Base-by-base conservation (phyloP, 2,797 vertebrate species). In the Clarias pachynema region DNA sequence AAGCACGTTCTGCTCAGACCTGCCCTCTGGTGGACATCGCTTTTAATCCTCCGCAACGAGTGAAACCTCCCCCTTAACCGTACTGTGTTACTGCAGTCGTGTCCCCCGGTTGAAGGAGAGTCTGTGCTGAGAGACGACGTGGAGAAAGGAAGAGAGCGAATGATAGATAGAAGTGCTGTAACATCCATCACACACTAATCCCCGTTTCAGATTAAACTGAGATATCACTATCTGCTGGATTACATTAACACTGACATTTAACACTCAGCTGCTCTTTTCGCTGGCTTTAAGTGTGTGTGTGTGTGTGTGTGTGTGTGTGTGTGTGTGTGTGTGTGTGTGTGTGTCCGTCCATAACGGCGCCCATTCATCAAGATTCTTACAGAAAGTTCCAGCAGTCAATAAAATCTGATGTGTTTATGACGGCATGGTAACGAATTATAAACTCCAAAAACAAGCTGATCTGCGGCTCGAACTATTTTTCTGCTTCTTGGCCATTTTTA, bases 341-440 rank as follows among this genome's bases (percentile, higher is more conserved):
- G 63, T 29, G 63, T 66, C 14, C 18, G 63, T 40, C 68, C 84
- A 29, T 40, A 22, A 40, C 14, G 59, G 37, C 18, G 4, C 78
- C 29, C 37, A 73, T 80, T 81, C 68, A 81, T 40, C 49, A 31
- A 66, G 60, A 44, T 12, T 73, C 78, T 73, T 60, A 69, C 59
- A 56, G 53, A 79, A 84, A 65, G 69, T 75, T 77, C 60, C 70
- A 63, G 56, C 84, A 77, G 79, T 82, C 84, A 59, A 69, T 82
- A 81, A 65, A 56, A 80, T 34, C 34, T 37, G 40, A 49, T 65
- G 22, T 81, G 44, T 81, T 75, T 59, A 65, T 65, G 59, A 53
- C 15, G 77, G 68, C 18, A 53, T 26, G 31, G 22, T n/a, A 34
- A 53, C 77, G 79, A 77, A 82, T 77, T 53, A 68, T 77, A 75